Evolutionary conservation across 2,113 vertebrate species (phyloP), one percentile per base, ranked within the genome.

Genomic region (Heteronetta atricapilla): DNA sequence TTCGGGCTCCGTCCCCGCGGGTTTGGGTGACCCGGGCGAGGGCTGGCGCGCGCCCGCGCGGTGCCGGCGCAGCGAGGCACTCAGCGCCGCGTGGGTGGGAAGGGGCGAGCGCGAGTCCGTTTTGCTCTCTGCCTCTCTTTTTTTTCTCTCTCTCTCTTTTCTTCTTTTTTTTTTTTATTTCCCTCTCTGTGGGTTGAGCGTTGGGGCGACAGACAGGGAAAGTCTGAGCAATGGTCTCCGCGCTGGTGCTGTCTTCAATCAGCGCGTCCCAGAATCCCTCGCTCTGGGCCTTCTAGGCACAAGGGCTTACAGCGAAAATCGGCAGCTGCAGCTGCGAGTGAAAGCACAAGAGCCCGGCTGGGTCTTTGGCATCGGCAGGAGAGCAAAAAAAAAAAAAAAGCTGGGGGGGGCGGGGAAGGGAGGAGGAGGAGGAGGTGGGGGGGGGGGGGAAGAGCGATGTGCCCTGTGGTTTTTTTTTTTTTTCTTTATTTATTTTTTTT

Each of bases 321-420:
- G 81, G 94, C 94, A 84, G 93, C 94, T 96, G 95, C 95, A 95
- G 94, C 95, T 95, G 94, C 91, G 94, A 96, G 95, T 93, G 95
- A 94, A 94, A 94, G 94, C 93, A 94, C 93, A 85, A 93, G 94
- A 94, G 94, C 94, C 93, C 93, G 94, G 96, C 91, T 90, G 96
- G 93, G 86, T 94, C 95, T 95, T 93, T 88, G 96, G 82, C 93
- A 96, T 94, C 96, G 96, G 97, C 89, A 88, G 90, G 86, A 92
- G 94, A 94, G 90, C 82, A 62, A 67, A 95, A 38, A 38, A 38
- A 38, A 46, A 46, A 46, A 46, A 46, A 46, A 84, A 94, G 90
- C 85, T 82, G 86, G 85, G 90, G 89, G 85, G 88, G 94, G 82
- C 75, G 85, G 91, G 68, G 86, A 80, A 64, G 87, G n/a, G 48